Evolutionary conservation across 2,797 vertebrate species (phyloP).

Genomic region (Leptodactylus fallax): DNA sequence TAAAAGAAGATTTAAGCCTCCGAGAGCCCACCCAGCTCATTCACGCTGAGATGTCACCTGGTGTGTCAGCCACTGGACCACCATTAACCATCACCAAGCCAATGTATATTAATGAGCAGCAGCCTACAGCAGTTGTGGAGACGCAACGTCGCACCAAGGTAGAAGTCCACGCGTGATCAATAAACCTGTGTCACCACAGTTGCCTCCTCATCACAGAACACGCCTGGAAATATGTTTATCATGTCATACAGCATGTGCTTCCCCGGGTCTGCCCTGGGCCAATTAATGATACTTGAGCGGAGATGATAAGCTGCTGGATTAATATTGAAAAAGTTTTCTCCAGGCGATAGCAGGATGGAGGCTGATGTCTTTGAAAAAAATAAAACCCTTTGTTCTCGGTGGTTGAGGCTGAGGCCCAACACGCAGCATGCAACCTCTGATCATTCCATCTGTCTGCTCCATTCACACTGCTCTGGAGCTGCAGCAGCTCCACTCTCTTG

Average conservation of each 20-base stretch:
- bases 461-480: not conserved
- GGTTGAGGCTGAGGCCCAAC: slow-evolving; percentile 9
- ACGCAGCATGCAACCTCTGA: slow-evolving; percentile 25
- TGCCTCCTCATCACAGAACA: not conserved
- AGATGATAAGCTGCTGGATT: slow-evolving; percentile 20
- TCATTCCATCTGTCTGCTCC: slow-evolving; percentile 27
- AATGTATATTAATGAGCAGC: slow-evolving; percentile 84
- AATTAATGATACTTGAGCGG: not conserved
- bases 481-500: not conserved
- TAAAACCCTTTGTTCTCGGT: slow-evolving; percentile 14
- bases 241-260: not conserved
- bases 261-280: not conserved
- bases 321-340: slow-evolving; percentile 9
- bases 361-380: slow-evolving; percentile 14
- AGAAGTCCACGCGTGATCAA: slow-evolving; percentile 62
- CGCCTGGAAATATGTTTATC: not conserved
- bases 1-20: slow-evolving; percentile 79
- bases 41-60: slow-evolving; percentile 70
- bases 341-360: not conserved
- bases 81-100: slow-evolving; percentile 77
- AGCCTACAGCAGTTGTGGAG: slow-evolving; percentile 81
- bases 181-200: too few species aligned
- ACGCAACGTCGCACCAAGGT: slow-evolving; percentile 88
- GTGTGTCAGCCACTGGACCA: slow-evolving; percentile 68
- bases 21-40: slow-evolving; percentile 72